These are phyloP conservation scores for Halcyon senegalensis DNA, from an alignment of 2,113 vertebrate species.

Conservation along the genomic window DNA sequence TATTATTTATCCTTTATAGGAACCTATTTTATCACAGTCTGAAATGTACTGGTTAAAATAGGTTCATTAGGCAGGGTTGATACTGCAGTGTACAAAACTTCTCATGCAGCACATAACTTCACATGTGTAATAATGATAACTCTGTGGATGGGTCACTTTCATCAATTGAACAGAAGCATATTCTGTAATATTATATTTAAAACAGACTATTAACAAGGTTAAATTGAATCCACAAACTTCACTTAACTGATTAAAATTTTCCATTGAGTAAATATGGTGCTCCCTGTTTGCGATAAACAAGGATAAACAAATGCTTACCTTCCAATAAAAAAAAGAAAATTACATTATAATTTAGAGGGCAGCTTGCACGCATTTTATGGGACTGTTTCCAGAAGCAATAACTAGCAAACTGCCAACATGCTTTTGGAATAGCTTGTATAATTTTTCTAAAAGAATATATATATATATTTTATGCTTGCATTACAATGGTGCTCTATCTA, in stretches of 20 bases:
- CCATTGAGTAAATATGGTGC: not conserved
- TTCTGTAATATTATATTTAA: not conserved
- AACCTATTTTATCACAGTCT: not conserved
- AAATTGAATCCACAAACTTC: not conserved
- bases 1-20: not conserved
- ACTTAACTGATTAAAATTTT: conserved; percentile 37
- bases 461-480: not conserved
- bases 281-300: not conserved
- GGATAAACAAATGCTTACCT: not conserved
- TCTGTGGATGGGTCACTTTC: not conserved
- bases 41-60: not conserved
- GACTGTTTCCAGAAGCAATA: conserved; percentile 43
- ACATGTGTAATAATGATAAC: not conserved
- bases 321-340: conserved; percentile 44
- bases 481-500: not conserved
- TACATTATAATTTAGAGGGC: conserved; percentile 41
- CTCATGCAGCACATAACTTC: not conserved
- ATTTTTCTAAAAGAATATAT: conserved; percentile 7
- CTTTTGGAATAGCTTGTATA: conserved; percentile 32
- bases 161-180: not conserved
- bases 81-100: not conserved
- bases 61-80: not conserved
- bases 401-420: conserved; percentile 11
- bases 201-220: not conserved
- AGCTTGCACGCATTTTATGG: conserved; percentile 31